phyloP scores from a whole-genome alignment of 2,888 invertebrate species.

The Tinea semifulvella region DNA sequence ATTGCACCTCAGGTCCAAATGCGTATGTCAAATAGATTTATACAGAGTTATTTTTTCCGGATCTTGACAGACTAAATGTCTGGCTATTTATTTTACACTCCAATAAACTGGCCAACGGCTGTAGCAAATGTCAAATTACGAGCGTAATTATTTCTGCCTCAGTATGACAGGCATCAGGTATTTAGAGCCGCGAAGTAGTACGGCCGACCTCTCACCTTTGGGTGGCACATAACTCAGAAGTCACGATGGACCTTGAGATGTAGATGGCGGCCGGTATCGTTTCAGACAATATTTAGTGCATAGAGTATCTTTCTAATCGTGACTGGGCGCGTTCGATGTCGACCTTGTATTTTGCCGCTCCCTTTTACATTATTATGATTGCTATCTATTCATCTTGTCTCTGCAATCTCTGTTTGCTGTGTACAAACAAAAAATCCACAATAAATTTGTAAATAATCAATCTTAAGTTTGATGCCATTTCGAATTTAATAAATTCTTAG shows the following conservation, averaged over 20 bases:
- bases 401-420: conserved; percentile 7
- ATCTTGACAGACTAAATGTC: conserved; percentile 4
- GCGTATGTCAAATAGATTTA: background rate
- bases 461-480: conserved; percentile 6
- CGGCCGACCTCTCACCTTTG: conserved; percentile 45
- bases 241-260: conserved; percentile 54
- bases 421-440: background rate
- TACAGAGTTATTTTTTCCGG: background rate
- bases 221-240: conserved; percentile 25
- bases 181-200: background rate
- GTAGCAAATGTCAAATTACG: conserved; percentile 11
- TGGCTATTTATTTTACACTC: conserved; percentile 8
- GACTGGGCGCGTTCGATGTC: conserved; percentile 37
- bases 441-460: background rate
- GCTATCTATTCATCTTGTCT: conserved; percentile 10
- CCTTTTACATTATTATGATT: conserved; percentile 24
- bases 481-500: conserved; percentile 1
- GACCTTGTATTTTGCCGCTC: conserved; percentile 34
- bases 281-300: conserved; percentile 14
- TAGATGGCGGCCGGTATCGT: conserved; percentile 26
- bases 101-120: conserved; percentile 9
- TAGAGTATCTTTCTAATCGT: conserved; percentile 38
- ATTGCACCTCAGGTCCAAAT: background rate
- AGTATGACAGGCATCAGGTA: background rate
- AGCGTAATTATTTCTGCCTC: conserved; percentile 3